Percentiles rank a stretch among this genome's conserved stretches.
Evolutionary conservation across 2,888 invertebrate genomes (phyloP).

Genomic region (Portevinia maculata): DNA sequence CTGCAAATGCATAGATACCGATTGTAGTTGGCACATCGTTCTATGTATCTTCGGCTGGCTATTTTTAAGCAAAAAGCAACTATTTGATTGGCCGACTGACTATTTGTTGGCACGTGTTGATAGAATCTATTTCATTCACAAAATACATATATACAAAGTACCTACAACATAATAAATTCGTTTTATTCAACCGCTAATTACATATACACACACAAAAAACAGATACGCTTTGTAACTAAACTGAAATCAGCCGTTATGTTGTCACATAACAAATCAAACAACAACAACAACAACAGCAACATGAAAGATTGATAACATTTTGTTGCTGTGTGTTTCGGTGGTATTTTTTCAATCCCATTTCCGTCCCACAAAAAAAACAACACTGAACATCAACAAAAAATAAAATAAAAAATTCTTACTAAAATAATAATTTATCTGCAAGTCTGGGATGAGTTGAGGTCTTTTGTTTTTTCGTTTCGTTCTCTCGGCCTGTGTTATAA

Average conservation of each 20-base stretch:
- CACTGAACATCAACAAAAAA: background rate
- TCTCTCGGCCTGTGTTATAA: conserved; percentile 36
- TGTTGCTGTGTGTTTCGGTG: conserved; percentile 16
- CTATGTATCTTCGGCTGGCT: conserved; percentile 34
- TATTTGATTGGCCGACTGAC: conserved; percentile 54
- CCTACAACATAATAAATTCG: conserved; percentile 22
- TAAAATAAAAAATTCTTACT: conserved; percentile 8
- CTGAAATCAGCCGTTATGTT: conserved; percentile 53
- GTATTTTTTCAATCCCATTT: conserved; percentile 49
- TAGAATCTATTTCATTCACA: conserved; percentile 44
- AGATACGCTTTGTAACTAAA: conserved; percentile 36
- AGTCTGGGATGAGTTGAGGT: conserved; percentile 32
- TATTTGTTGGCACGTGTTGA: conserved; percentile 56
- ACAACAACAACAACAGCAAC: background rate
- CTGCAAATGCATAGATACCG: conserved; percentile 38
- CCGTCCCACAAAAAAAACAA: conserved; percentile 21
- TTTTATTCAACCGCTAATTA: conserved; percentile 47
- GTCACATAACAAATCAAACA: conserved; percentile 64
- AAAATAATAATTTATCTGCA: conserved; percentile 60
- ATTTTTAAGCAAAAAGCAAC: conserved; percentile 58
- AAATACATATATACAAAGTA: conserved; percentile 4
- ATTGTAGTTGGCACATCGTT: conserved; percentile 46
- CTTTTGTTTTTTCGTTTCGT: conserved; percentile 13
- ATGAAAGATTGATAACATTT: conserved; percentile 56
- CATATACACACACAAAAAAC: conserved; percentile 9